Percentiles rank a stretch among this genome's conserved stretches.
These are phyloP conservation scores for Orientallactaga bullata DNA, from an alignment of 2,113 vertebrate species.

Conservation along the genomic window DNA sequence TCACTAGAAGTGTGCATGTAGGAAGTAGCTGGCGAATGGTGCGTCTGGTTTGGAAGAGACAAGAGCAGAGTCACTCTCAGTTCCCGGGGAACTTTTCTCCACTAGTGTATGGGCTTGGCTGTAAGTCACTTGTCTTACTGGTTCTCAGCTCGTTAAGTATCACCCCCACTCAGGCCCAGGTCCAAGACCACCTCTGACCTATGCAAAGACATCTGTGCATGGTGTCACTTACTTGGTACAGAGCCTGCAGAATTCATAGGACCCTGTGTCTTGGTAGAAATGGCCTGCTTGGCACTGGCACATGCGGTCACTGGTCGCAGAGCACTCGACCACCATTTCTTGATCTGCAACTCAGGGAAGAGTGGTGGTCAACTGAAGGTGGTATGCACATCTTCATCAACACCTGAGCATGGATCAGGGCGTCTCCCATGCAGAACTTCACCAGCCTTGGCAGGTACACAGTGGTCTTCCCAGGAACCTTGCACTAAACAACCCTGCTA, in stretches of 20 bases:
- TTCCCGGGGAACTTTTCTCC: too few species aligned
- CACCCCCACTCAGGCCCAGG: not conserved
- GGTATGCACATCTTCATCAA: too few species aligned
- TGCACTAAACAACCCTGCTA: too few species aligned
- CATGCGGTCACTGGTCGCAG: accelerated
- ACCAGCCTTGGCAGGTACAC: not conserved
- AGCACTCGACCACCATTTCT: accelerated
- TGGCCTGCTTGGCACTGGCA: not conserved
- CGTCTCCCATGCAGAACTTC: not conserved
- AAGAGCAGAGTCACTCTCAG: too few species aligned
- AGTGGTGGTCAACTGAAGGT: not conserved
- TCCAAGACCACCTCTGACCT: not conserved
- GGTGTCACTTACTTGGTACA: not conserved
- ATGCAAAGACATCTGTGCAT: not conserved
- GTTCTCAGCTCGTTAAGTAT: not conserved
- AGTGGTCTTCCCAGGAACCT: too few species aligned
- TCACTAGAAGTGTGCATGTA: too few species aligned
- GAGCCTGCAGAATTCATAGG: accelerated
- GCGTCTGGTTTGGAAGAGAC: too few species aligned
- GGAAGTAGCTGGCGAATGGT: too few species aligned
- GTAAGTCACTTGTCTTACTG: too few species aligned
- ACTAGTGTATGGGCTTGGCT: too few species aligned
- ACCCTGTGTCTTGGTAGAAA: accelerated
- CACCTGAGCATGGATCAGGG: not conserved
- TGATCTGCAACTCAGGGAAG: not conserved